Evolutionary conservation across 2,888 invertebrate genomes (phyloP), one percentile per base, ranked within the genome.

Genomic region (Dryocosmus kuriphilus): DNA sequence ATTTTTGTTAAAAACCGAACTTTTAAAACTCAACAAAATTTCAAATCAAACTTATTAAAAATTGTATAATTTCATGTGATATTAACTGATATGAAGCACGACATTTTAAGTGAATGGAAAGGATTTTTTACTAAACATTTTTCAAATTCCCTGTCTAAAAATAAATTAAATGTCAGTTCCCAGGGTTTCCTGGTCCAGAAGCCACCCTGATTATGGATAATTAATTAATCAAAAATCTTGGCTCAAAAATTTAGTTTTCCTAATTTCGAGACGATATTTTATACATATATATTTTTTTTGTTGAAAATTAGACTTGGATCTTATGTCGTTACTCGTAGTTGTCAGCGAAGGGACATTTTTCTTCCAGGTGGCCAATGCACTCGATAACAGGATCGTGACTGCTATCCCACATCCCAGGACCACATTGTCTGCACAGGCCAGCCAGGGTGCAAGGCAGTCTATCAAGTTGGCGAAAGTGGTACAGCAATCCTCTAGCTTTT

Each of bases 371-470:
- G 2, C 95, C 96, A 24, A 94, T 93, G 89, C 98, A 98, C 88
- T 97, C 96, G 55, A 98, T 94, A 32, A 96, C 95, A 0, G 98
- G 98, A 79, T 97, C 95, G 90, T 98, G 98, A 7, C 96, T 95
- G 76, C 97, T 97, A 92, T 98, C 98, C 98, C 98, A 98, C 93
- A 98, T 98, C 5, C 98, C 98, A 0, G 97, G 97, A 0, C 97
- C 97, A 89, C 97, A 97, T 78, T 96, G 94, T 87, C 96, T 96
- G 90, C 98, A 98, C 85, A 98, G 93, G 19, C 97, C 97, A 9
- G 96, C 96, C 73, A 99, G 92, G 0, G 97, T 96, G 91, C 98
- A 98, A 0, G 98, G 98, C 79, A 98, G 95, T 85, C 96, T 94
- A 32, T 96, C 94, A 85, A 97, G 92, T 88, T 96, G 96, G n/a